phyloP scores from a whole-genome alignment of 2,797 vertebrate genomes.

The Sebastes goodei region DNA sequence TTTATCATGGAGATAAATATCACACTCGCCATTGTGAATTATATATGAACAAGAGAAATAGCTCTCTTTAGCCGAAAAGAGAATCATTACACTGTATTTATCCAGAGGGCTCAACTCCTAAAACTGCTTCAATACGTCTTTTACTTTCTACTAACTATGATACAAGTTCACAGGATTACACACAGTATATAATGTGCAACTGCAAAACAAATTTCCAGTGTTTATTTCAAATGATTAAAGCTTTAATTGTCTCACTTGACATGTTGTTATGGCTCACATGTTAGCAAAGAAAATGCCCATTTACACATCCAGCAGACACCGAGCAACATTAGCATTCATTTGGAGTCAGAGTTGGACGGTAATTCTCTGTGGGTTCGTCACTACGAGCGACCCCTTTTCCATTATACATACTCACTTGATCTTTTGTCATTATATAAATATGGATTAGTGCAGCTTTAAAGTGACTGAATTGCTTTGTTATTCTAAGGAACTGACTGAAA shows the following conservation, averaged over 20 bases:
- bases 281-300: not conserved
- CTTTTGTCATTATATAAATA: not conserved
- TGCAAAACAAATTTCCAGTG: not conserved
- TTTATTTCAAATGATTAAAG: not conserved
- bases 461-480: not conserved
- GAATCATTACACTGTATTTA: not conserved
- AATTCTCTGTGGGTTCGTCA: not conserved
- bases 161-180: not conserved
- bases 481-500: not conserved
- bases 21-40: slow-evolving; percentile 14
- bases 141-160: not conserved
- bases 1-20: slow-evolving; percentile 36
- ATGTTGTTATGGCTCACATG: not conserved
- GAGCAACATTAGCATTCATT: not conserved
- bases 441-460: not conserved
- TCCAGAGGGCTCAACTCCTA: not conserved
- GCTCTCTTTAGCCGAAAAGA: not conserved
- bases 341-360: not conserved
- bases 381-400: not conserved
- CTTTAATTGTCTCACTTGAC: not conserved
- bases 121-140: not conserved
- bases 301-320: not conserved
- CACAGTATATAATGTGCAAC: not conserved
- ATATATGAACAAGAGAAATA: slow-evolving; percentile 15
- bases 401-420: not conserved